Evolutionary conservation across 1,140 invertebrate species (phyloP), one percentile per base, ranked within the genome.

Genomic region (Aphaenogaster floridana): DNA sequence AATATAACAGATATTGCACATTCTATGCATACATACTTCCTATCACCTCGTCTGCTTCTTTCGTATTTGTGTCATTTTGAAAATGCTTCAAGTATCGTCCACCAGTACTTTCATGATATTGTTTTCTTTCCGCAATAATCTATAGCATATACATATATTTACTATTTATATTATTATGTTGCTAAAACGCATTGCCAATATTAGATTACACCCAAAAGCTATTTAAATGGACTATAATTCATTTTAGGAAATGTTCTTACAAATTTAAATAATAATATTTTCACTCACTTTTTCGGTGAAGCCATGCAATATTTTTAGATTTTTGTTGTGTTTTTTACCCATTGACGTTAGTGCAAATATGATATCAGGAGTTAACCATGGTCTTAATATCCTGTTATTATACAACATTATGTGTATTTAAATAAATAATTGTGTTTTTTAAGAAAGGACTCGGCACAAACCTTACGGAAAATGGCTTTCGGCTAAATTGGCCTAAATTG

Each of bases 231-330:
- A 50, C 5, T 42, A 2, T 21, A 50, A 36, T 5, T 11, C 42
- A 21, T 39, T 42, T 48, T 77, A 42, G 2, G 13, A 21, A 15
- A 77, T 57, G 0, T 39, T 45, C 3, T 36, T 11, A 52, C 9
- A 28, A 45, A n/a, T 48, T 13, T 50, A 63, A 66, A 74, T 13
- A 34, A 63, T 9, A 17, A 0, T 0, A 45, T 39, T 39, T 21
- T 54, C 64, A 66, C 96, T 96, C 7, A 97, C 97, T 90, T 92
- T 96, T 93, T 94, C 96, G 4, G 94, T 97, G 86, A 98, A 98
- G 17, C 94, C 94, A 89, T 98, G 97, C 39, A 99, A 94, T 64
- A 97, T 94, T 72, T 96, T 95, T 1, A 98, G 90, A 34, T 96
- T 95, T 90, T 96, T 93, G 9, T 96, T 94, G 83, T 97, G 96